phyloP scores from a whole-genome alignment of 2,113 vertebrate genomes.

The Platichthys flesus region DNA sequence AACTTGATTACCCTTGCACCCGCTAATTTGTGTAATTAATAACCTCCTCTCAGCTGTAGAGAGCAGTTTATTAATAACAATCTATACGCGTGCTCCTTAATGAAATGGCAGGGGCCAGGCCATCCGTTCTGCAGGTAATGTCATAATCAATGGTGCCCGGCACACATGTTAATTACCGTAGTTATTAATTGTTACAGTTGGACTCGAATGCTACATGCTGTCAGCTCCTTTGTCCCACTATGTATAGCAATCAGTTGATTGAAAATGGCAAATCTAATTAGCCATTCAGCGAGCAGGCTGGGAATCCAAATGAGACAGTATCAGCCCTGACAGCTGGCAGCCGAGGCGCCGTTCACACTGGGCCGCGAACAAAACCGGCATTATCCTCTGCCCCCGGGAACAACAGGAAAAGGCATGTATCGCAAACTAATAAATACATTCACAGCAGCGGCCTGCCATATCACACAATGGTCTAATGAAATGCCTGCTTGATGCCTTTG shows the following conservation, averaged over 20 bases:
- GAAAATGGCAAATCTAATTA: constrained; percentile 97
- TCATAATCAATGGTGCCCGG: constrained; percentile 90
- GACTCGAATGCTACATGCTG: constrained; percentile 92
- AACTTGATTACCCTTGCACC: constrained; percentile 92
- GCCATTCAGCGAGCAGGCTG: constrained; percentile 89
- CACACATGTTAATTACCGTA: constrained; percentile 93
- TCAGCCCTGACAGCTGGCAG: constrained; percentile 89
- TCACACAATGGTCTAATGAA: constrained; percentile 83
- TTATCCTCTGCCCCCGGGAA: constrained; percentile 82
- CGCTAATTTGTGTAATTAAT: constrained; percentile 99
- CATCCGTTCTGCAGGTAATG: constrained; percentile 92
- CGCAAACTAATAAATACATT: constrained; percentile 85
- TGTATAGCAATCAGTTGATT: constrained; percentile 91
- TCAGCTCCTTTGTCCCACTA: constrained; percentile 89
- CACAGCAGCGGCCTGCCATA: constrained; percentile 81
- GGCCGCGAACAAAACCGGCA: constrained; percentile 83
- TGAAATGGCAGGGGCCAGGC: constrained; percentile 84
- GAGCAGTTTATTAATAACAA: constrained; percentile 98
- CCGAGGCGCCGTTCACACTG: constrained; percentile 83
- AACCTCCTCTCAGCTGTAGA: constrained; percentile 85
- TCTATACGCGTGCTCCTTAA: constrained; percentile 86
- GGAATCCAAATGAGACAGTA: constrained; percentile 82
- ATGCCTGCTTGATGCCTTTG: constrained; percentile 83
- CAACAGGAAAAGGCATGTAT: constrained; percentile 82
- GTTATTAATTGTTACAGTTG: constrained; percentile 99